Percentiles rank a stretch among this genome's conserved stretches.
These are phyloP conservation scores for Rhagoletis pomonella DNA, from an alignment of 1,140 invertebrate genomes.

Conservation along the genomic window DNA sequence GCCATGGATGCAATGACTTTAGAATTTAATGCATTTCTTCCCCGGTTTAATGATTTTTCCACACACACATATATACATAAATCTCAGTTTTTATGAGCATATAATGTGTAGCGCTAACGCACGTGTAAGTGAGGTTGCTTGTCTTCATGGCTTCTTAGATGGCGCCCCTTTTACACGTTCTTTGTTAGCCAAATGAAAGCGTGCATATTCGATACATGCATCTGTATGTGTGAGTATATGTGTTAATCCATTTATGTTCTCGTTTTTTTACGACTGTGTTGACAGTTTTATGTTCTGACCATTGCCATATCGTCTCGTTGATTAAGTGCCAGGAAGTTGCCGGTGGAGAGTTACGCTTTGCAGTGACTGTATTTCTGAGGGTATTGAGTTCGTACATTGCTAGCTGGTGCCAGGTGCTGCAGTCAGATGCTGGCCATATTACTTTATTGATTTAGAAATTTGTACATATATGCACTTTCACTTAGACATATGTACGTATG, in stretches of 20 bases:
- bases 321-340: background rate
- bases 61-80: no score
- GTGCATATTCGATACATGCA: no score
- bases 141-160: no score
- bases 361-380: background rate
- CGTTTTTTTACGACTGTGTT: background rate
- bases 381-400: background rate
- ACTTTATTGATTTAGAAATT: background rate
- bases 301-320: background rate
- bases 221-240: background rate
- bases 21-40: no score
- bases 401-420: background rate
- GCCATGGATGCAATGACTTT: no score
- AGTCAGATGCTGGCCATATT: background rate
- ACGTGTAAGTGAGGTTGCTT: no score
- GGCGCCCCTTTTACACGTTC: no score
- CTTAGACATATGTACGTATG: background rate
- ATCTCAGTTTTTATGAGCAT: no score
- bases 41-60: no score
- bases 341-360: background rate
- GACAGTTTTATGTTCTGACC: constrained; percentile 17
- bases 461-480: background rate
- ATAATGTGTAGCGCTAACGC: no score
- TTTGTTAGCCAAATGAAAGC: no score
- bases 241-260: background rate